phyloP scores from a whole-genome alignment of 2,113 vertebrate species.

The Python bivittatus region DNA sequence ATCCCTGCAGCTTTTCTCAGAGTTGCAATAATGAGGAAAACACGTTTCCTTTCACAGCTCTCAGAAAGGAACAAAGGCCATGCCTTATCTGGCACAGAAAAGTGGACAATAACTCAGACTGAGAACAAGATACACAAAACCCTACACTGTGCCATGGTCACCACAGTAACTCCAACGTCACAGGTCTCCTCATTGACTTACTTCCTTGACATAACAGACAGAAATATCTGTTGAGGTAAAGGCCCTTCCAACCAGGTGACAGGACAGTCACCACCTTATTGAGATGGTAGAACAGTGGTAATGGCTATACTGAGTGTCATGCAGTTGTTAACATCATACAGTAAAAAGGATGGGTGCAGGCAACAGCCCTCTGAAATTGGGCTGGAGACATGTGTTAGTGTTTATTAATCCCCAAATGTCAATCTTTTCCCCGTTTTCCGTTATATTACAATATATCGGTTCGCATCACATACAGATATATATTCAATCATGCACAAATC shows the following conservation, averaged over 20 bases:
- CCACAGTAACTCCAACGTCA: neutral
- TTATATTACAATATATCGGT: neutral
- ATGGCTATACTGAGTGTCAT: neutral
- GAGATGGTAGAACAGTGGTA: neutral
- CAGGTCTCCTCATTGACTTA: fast-evolving
- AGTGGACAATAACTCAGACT: neutral
- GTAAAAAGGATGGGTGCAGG: neutral
- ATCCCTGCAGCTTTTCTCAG: neutral
- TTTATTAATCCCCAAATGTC: neutral
- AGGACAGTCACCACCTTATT: neutral
- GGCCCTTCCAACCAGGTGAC: neutral
- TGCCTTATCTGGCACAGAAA: neutral
- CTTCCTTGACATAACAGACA: neutral
- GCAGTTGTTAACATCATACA: neutral
- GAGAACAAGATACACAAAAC: neutral
- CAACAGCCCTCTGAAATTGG: neutral
- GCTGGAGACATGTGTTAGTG: neutral
- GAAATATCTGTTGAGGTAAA: neutral
- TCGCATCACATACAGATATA: neutral
- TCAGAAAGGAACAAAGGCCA: neutral
- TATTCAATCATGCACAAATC: neutral
- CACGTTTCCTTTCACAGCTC: neutral
- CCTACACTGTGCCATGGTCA: neutral
- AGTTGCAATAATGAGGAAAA: neutral
- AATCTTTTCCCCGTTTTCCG: neutral